Conservation (phyloP, 30 jellyfish, hydroid and myxozoan species). For the Chironex yamaguchii region DNA sequence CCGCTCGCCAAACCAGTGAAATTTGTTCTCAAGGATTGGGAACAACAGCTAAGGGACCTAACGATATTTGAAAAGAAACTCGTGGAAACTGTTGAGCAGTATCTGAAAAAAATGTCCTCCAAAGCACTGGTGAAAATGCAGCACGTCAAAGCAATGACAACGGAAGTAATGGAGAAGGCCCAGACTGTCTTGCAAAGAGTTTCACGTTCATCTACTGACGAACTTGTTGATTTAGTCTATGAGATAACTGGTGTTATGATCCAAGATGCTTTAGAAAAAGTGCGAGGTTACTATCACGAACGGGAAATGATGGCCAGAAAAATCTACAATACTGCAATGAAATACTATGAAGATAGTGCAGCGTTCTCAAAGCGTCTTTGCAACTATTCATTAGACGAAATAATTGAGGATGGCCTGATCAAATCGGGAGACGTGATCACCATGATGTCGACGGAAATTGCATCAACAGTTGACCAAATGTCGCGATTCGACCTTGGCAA, state of each 20-base stretch:
- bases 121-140: no score
- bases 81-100: constrained; percentile 12
- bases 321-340: not conserved
- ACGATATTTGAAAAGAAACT: constrained; percentile 48
- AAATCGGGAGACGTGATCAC: constrained; percentile 28
- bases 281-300: not conserved
- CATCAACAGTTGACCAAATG: constrained; percentile 57
- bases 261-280: not conserved
- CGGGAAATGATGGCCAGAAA: not conserved
- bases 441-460: constrained; percentile 48
- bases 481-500: constrained; percentile 72
- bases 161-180: not conserved
- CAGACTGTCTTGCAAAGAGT: not conserved
- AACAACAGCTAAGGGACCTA: constrained; percentile 64
- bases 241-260: not conserved
- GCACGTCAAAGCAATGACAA: constrained; percentile 1
- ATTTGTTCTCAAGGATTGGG: constrained; percentile 65
- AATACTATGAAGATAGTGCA: not conserved
- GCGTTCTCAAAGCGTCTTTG: no score
- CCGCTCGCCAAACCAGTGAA: constrained; percentile 76
- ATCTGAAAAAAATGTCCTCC: not conserved
- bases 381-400: constrained; percentile 50
- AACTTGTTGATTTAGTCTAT: not conserved
- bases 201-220: constrained; percentile 4
- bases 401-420: constrained; percentile 16